phyloP scores from a whole-genome alignment of 2,113 vertebrate species.

The Polypterus bichir region DNA sequence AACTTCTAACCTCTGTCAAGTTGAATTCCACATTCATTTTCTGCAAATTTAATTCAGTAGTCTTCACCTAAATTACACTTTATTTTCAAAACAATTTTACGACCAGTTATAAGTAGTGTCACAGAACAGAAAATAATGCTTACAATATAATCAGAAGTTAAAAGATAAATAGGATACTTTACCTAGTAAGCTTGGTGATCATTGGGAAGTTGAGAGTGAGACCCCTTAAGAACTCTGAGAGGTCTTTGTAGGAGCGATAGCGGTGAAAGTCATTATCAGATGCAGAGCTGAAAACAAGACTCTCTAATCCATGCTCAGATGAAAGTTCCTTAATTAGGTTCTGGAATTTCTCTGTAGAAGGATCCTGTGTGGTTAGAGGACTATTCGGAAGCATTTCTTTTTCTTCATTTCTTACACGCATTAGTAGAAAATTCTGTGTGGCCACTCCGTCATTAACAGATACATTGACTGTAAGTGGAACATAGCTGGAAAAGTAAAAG shows the following conservation, averaged over 20 bases:
- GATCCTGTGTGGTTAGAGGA: slow-evolving; percentile 42
- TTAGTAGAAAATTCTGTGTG: slow-evolving; percentile 73
- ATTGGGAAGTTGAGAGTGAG: slow-evolving; percentile 80
- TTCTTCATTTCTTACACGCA: slow-evolving; percentile 35
- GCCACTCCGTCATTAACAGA: slow-evolving; percentile 53
- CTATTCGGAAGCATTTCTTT: slow-evolving; percentile 32
- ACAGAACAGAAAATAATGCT: too few species aligned
- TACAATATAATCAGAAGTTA: too few species aligned
- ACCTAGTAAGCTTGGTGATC: slow-evolving; percentile 71
- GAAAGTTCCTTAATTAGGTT: slow-evolving; percentile 79
- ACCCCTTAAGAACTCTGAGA: slow-evolving; percentile 63
- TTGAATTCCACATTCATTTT: too few species aligned
- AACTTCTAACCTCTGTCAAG: too few species aligned
- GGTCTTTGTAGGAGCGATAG: slow-evolving; percentile 68
- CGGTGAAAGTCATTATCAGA: slow-evolving; percentile 61
- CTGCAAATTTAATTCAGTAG: too few species aligned
- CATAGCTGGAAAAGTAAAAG: slow-evolving; percentile 50
- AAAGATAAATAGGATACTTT: slow-evolving; percentile 3
- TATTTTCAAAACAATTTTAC: too few species aligned
- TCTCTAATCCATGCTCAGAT: slow-evolving; percentile 68
- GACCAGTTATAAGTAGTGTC: too few species aligned
- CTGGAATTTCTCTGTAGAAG: slow-evolving; percentile 64
- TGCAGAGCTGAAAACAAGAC: slow-evolving; percentile 53
- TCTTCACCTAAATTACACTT: too few species aligned
- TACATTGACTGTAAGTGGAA: slow-evolving; percentile 55